Conservation (phyloP, 2,797 vertebrate species). For the Scyliorhinus canicula region DNA sequence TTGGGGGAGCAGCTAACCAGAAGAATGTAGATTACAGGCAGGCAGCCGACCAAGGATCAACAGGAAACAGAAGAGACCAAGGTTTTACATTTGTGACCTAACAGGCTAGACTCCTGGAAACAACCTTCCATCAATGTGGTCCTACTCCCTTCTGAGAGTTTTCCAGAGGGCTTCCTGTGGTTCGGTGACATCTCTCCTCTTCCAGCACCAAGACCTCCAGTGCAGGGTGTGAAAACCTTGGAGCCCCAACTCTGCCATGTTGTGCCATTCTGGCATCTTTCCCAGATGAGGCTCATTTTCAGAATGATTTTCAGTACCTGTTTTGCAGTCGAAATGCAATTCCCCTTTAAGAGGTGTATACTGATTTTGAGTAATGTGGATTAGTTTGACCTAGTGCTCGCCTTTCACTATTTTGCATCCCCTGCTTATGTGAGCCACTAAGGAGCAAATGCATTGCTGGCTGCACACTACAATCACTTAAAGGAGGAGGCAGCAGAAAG, state of each 20-base stretch:
- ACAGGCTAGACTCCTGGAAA: neutral
- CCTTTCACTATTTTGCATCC: neutral
- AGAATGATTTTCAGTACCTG: neutral
- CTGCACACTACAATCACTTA: neutral
- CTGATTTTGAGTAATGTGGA: neutral
- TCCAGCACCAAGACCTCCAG: neutral
- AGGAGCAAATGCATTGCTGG: neutral
- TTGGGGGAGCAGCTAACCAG: too few relatives aligned
- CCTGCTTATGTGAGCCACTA: neutral
- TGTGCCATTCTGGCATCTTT: neutral
- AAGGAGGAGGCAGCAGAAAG: neutral
- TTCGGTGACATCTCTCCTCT: neutral
- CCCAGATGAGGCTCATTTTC: neutral
- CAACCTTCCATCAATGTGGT: neutral
- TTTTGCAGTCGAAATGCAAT: neutral
- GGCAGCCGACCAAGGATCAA: too few relatives aligned
- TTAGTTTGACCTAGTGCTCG: neutral
- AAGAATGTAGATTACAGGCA: too few relatives aligned
- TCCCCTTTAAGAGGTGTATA: neutral
- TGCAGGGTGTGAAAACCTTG: neutral
- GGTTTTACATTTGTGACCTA: too few relatives aligned
- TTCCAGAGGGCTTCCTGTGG: too few relatives aligned
- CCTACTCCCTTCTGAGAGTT: neutral
- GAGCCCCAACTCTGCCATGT: neutral
- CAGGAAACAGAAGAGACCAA: too few relatives aligned